Percentiles rank a stretch among this genome's conserved stretches.
phyloP scores from a whole-genome alignment of 2,888 invertebrate species.

The Lydus trimaculatus region DNA sequence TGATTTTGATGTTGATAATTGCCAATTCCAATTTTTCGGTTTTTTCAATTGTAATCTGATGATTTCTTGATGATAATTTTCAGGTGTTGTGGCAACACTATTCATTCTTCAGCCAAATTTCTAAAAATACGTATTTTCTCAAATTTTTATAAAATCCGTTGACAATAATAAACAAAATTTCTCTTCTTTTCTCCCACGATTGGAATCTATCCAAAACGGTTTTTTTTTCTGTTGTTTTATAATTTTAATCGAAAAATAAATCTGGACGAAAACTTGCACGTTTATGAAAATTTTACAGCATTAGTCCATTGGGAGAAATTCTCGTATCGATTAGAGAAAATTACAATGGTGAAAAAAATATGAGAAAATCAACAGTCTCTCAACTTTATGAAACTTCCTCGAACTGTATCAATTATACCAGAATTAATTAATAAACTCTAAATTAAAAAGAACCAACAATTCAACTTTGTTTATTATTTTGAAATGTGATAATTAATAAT shows the following conservation, averaged over 20 bases:
- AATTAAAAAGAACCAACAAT: too few relatives aligned
- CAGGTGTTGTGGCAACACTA: slow-evolving; percentile 27
- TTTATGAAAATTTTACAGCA: too few relatives aligned
- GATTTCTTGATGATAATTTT: slow-evolving; percentile 57
- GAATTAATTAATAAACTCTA: background rate
- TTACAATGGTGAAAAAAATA: too few relatives aligned
- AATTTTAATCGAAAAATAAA: slow-evolving; percentile 15
- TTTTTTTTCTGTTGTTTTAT: slow-evolving; percentile 15
- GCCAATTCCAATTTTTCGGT: slow-evolving; percentile 70
- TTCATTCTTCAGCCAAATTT: background rate
- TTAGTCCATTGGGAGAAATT: background rate
- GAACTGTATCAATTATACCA: background rate
- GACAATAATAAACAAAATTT: background rate
- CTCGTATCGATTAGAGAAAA: background rate
- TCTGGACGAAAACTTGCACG: slow-evolving; percentile 15
- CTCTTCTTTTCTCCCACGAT: slow-evolving; percentile 16
- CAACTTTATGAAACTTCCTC: background rate
- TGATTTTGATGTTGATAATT: slow-evolving; percentile 69
- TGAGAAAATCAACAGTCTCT: background rate
- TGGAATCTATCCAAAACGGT: slow-evolving; percentile 31
- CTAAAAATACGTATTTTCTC: background rate
- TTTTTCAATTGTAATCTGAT: slow-evolving; percentile 70
- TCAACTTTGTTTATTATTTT: too few relatives aligned
- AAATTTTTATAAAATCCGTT: background rate
- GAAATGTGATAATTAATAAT: too few relatives aligned